Conservation (phyloP, 2,797 vertebrate species). For the Typhlichthys eigenmanni region DNA sequence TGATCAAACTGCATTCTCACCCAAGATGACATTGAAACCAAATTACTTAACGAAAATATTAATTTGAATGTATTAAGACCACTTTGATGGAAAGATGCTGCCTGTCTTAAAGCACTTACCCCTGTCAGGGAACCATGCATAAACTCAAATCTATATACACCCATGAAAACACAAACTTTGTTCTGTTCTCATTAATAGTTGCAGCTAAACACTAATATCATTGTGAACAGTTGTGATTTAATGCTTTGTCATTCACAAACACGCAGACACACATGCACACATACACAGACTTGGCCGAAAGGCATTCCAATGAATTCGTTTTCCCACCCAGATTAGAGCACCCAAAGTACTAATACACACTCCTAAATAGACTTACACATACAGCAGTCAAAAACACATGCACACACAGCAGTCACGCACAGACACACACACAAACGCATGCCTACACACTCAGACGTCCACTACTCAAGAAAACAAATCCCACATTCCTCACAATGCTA, state of each 20-base stretch:
- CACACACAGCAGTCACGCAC: not conserved
- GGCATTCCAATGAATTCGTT: slow-evolving; percentile 29
- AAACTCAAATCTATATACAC: slow-evolving; percentile 4
- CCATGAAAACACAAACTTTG: not conserved
- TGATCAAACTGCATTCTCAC: too few species aligned
- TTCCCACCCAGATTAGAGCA: slow-evolving; percentile 45
- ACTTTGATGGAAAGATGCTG: too few species aligned
- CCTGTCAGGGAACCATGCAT: not conserved
- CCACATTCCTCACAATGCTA: slow-evolving; percentile 13
- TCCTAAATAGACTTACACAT: slow-evolving; percentile 19
- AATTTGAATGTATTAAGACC: too few species aligned
- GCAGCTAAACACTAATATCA: not conserved
- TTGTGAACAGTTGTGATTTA: not conserved
- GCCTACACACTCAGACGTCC: not conserved
- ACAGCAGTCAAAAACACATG: not conserved
- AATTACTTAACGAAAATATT: too few species aligned
- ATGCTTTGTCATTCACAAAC: not conserved
- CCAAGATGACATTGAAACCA: too few species aligned
- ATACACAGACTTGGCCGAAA: not conserved
- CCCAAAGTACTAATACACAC: slow-evolving; percentile 30
- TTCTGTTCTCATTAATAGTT: not conserved
- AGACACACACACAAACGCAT: slow-evolving; percentile 19
- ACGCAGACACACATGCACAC: not conserved
- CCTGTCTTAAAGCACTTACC: not conserved
- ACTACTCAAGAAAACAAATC: slow-evolving; percentile 10